phyloP scores from a whole-genome alignment of 2,888 invertebrate species.

The Mythimna pallens region DNA sequence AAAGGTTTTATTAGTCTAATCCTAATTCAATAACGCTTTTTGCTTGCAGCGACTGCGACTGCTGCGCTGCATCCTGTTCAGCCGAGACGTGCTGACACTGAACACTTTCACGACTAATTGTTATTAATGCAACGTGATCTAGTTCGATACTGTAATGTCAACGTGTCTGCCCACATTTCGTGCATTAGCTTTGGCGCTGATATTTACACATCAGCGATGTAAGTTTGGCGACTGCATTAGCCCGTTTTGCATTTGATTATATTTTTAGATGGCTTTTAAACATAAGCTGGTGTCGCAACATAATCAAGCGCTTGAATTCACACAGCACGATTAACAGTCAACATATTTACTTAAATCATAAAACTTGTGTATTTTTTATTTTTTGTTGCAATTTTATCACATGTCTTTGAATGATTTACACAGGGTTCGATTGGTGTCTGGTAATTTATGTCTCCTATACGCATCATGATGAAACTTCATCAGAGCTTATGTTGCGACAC shows the following conservation, averaged over 20 bases:
- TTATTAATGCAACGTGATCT: constrained; percentile 80
- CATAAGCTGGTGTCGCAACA: constrained; percentile 60
- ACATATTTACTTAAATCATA: constrained; percentile 48
- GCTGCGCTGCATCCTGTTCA: constrained; percentile 77
- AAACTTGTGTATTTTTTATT: constrained; percentile 42
- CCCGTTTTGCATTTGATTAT: constrained; percentile 78
- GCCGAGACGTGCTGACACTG: constrained; percentile 74
- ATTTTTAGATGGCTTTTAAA: constrained; percentile 73
- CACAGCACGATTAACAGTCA: constrained; percentile 22
- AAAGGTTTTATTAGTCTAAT: constrained; percentile 88
- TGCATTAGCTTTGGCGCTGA: constrained; percentile 73
- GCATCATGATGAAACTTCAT: constrained; percentile 51
- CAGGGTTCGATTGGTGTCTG: constrained; percentile 42
- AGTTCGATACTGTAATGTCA: constrained; percentile 85
- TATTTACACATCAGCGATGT: constrained; percentile 74
- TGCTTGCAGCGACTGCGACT: constrained; percentile 73
- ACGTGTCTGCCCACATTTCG: constrained; percentile 83
- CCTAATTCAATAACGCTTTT: constrained; percentile 87
- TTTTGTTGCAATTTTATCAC: constrained; percentile 48
- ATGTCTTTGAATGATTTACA: constrained; percentile 52
- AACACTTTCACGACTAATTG: constrained; percentile 87
- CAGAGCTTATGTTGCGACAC: constrained; percentile 40
- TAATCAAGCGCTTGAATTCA: constrained; percentile 59
- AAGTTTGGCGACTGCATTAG: constrained; percentile 78
- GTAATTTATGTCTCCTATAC: constrained; percentile 50